These are phyloP conservation scores for Lagorchestes hirsutus DNA, from an alignment of 2,797 vertebrate species.

Conservation along the genomic window DNA sequence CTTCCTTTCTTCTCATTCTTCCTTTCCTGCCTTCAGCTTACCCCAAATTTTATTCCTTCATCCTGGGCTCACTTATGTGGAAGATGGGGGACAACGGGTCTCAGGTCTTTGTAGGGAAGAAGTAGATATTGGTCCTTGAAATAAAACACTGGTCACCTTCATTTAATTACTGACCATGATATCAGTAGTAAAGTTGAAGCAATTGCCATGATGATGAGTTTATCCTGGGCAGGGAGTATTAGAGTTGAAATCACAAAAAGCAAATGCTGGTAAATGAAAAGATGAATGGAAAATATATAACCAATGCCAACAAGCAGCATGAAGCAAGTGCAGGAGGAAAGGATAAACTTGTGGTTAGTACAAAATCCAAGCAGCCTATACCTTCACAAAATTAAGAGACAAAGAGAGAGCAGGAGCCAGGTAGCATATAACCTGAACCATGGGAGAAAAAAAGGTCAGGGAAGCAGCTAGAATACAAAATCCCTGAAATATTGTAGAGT, in stretches of 20 bases:
- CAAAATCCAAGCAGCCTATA: background rate
- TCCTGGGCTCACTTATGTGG: background rate
- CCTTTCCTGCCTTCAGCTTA: background rate
- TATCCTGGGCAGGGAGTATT: background rate
- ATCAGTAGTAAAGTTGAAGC: background rate
- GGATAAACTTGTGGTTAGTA: background rate
- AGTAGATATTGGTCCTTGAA: background rate
- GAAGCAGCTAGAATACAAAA: background rate
- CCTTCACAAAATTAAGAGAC: background rate
- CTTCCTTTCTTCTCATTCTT: background rate
- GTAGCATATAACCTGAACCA: background rate
- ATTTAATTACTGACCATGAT: background rate
- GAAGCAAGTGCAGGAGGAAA: background rate
- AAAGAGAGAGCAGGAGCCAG: background rate
- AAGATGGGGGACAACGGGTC: background rate
- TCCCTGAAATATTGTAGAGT: fast-evolving
- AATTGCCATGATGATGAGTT: background rate
- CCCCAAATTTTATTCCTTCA: background rate
- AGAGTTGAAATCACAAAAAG: background rate
- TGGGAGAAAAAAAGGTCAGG: background rate
- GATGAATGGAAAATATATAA: background rate
- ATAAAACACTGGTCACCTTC: background rate
- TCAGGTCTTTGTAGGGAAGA: background rate
- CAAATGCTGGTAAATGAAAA: background rate
- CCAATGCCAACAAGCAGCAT: background rate